Conservation (phyloP, 2,797 vertebrate genomes). For the Sorex maritimensis region DNA sequence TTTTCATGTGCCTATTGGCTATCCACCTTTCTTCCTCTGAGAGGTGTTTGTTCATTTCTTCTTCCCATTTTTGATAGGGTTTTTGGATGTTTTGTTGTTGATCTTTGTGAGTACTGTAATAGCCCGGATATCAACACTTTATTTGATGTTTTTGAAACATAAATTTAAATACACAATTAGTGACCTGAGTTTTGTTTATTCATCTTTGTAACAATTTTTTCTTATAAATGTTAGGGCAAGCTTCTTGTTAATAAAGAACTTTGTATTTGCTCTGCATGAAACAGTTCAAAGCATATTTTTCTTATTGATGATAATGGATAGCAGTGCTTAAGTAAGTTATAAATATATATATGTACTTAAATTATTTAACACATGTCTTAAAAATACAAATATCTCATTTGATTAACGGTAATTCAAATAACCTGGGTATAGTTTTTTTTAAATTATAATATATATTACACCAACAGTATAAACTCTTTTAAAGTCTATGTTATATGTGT, state of each 20-base stretch:
- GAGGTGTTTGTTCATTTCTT: no score
- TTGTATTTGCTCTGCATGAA: slow-evolving; percentile 26
- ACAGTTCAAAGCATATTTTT: slow-evolving; percentile 48
- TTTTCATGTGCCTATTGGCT: no score
- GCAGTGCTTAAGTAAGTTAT: slow-evolving; percentile 42
- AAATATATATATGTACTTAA: not conserved
- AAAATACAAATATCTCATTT: slow-evolving; percentile 47
- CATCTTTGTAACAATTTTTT: not conserved
- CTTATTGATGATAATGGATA: slow-evolving; percentile 8
- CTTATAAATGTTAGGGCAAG: slow-evolving; percentile 39
- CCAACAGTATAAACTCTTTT: no score
- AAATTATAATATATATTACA: no score
- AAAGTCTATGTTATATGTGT: no score
- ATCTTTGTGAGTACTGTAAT: no score
- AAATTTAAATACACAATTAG: slow-evolving; percentile 29
- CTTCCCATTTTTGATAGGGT: no score
- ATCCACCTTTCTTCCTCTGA: no score
- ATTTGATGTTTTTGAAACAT: not conserved
- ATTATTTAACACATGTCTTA: not conserved
- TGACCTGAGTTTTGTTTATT: not conserved
- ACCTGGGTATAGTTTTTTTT: not conserved
- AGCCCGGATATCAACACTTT: no score
- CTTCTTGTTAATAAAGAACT: slow-evolving; percentile 24
- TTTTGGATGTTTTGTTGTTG: no score
- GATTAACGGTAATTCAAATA: slow-evolving; percentile 20